A percentile compares a stretch with the other conserved stretches of the same genome.
These are phyloP conservation scores for Lepilemur septentrionalis DNA, from an alignment of 2,797 vertebrate genomes.

Conservation along the genomic window DNA sequence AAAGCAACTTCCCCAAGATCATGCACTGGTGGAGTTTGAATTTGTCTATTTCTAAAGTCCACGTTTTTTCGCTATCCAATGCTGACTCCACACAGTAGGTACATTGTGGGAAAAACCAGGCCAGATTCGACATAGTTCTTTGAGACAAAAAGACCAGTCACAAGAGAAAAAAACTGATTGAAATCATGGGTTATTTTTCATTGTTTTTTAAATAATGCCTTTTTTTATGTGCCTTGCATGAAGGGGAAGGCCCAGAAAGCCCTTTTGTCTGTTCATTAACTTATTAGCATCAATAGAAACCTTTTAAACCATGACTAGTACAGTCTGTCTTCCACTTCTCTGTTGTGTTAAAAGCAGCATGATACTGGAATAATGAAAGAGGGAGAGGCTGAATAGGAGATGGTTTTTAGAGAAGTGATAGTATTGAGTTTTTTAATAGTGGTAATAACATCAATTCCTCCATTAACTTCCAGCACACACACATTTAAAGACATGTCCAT, in stretches of 20 bases:
- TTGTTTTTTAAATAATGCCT: conserved; percentile 57
- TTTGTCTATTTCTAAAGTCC: conserved; percentile 7
- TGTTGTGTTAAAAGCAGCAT: conserved; percentile 59
- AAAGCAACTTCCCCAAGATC: background rate
- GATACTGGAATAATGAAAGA: conserved; percentile 25
- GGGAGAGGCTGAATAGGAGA: background rate
- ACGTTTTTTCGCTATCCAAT: background rate
- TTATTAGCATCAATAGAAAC: conserved; percentile 60
- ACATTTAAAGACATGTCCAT: background rate
- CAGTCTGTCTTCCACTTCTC: conserved; percentile 20
- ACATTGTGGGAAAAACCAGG: conserved; percentile 43
- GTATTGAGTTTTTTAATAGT: background rate
- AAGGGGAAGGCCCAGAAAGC: background rate
- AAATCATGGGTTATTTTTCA: conserved; percentile 57
- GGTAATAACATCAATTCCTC: background rate
- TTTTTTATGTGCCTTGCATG: conserved; percentile 59
- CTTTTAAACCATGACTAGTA: conserved; percentile 33
- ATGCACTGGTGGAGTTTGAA: background rate
- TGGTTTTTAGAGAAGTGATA: conserved; percentile 28
- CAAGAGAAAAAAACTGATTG: conserved; percentile 13
- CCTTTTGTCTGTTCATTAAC: conserved; percentile 61
- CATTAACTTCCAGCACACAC: background rate
- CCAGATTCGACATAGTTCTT: conserved; percentile 54
- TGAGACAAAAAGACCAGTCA: conserved; percentile 61
- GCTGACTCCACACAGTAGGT: conserved; percentile 29